Evolutionary conservation across 2,113 vertebrate species (phyloP).

Genomic region (Gnathonemus echidnorhynchus): DNA sequence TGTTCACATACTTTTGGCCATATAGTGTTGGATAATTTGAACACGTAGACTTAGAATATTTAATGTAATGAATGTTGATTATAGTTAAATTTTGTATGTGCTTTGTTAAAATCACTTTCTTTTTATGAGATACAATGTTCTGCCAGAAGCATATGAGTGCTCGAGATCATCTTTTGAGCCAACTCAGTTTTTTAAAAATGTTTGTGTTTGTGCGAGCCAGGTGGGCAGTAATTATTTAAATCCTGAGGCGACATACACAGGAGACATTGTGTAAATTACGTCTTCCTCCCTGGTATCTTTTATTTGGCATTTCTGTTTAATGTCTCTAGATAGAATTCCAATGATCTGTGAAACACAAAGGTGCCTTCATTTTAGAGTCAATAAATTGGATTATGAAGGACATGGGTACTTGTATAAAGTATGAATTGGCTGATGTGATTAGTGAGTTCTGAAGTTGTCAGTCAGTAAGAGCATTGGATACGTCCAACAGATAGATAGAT

Average conservation of each 20-base stretch:
- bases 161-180: neutral
- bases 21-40: neutral
- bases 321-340: neutral
- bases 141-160: neutral
- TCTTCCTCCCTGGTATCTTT: neutral
- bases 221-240: neutral
- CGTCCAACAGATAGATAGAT: conserved; percentile 15
- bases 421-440: conserved; percentile 4
- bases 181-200: neutral
- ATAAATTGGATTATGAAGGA: neutral
- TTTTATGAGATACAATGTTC: neutral
- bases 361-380: neutral
- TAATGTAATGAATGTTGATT: neutral
- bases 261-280: neutral
- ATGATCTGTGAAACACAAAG: neutral
- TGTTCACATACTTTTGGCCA: neutral
- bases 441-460: neutral
- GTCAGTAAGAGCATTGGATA: conserved; percentile 42
- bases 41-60: neutral
- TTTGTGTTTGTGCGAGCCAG: neutral
- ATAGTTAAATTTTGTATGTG: neutral
- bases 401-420: conserved; percentile 21
- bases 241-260: neutral
- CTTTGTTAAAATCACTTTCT: neutral
- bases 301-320: neutral